These are phyloP conservation scores for Microctenopoma steveboyesi DNA, from an alignment of 2,797 vertebrate genomes.

Conservation along the genomic window DNA sequence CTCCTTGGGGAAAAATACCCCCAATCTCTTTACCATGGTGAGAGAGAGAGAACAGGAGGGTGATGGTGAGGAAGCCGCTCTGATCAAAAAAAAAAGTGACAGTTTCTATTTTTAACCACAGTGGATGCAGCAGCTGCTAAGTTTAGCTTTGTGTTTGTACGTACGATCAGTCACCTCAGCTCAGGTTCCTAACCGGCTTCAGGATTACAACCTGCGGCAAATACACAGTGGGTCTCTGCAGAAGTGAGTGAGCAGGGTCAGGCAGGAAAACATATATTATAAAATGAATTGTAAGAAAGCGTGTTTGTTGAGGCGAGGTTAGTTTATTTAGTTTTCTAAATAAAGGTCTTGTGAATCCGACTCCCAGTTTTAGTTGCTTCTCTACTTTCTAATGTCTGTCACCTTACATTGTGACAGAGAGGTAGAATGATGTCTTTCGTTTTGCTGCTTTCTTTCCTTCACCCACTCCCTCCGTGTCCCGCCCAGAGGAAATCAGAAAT, in stretches of 20 bases:
- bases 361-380: no score
- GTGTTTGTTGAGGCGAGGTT: background rate
- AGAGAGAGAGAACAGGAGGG: conserved; percentile 14
- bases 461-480: conserved; percentile 13
- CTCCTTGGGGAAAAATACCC: conserved; percentile 44
- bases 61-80: conserved; percentile 17
- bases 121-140: conserved; percentile 21
- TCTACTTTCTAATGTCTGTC: no score
- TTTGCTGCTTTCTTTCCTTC: conserved; percentile 1
- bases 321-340: no score
- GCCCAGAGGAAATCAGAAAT: conserved; percentile 53
- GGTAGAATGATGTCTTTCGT: no score
- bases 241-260: background rate
- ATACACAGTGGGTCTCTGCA: conserved; percentile 9
- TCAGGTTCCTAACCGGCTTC: conserved; percentile 31
- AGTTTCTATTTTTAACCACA: conserved; percentile 53
- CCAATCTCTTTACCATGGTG: conserved; percentile 39
- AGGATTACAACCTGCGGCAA: conserved; percentile 25
- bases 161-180: conserved; percentile 37
- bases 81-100: conserved; percentile 37
- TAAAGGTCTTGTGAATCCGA: no score
- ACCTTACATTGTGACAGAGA: no score
- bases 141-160: conserved; percentile 35
- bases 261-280: background rate
- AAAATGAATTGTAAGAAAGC: background rate